phyloP scores from a whole-genome alignment of 2,888 invertebrate species.

The Drosophila merina region DNA sequence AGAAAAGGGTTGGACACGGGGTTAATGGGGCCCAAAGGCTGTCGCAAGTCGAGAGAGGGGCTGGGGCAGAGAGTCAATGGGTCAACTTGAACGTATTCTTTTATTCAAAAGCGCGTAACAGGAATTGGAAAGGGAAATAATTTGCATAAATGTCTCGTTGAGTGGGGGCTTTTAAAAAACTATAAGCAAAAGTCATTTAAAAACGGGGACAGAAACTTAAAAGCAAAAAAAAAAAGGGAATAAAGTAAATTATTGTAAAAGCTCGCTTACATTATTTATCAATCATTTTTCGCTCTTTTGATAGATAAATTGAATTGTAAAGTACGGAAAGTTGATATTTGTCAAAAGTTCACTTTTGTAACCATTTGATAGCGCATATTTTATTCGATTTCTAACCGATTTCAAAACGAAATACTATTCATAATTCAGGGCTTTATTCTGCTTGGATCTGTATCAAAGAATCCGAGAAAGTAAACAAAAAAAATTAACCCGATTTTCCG shows the following conservation, averaged over 20 bases:
- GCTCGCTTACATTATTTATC: background rate
- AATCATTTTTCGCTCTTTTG: background rate
- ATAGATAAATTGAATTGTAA: too few relatives aligned
- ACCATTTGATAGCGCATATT: too few relatives aligned
- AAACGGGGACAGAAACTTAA: conserved; percentile 1
- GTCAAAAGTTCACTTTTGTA: too few relatives aligned
- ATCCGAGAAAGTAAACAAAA: too few relatives aligned
- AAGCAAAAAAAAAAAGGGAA: background rate
- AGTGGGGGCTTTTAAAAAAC: conserved; percentile 6
- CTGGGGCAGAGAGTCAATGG: conserved; percentile 8
- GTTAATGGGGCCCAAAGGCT: conserved; percentile 30
- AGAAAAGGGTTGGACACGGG: conserved; percentile 10
- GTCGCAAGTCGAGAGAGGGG: background rate
- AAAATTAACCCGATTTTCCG: too few relatives aligned
- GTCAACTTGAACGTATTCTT: conserved; percentile 25
- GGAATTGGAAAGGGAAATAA: conserved; percentile 26
- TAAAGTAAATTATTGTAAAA: background rate
- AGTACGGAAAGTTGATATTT: too few relatives aligned
- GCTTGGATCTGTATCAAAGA: too few relatives aligned
- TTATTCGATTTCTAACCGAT: too few relatives aligned
- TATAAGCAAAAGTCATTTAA: conserved; percentile 13
- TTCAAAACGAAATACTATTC: too few relatives aligned
- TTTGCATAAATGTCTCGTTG: conserved; percentile 32
- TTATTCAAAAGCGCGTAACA: conserved; percentile 8
- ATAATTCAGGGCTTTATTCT: too few relatives aligned